Base-by-base conservation (phyloP, 2,888 invertebrate species). In the Brachyptera putata region DNA sequence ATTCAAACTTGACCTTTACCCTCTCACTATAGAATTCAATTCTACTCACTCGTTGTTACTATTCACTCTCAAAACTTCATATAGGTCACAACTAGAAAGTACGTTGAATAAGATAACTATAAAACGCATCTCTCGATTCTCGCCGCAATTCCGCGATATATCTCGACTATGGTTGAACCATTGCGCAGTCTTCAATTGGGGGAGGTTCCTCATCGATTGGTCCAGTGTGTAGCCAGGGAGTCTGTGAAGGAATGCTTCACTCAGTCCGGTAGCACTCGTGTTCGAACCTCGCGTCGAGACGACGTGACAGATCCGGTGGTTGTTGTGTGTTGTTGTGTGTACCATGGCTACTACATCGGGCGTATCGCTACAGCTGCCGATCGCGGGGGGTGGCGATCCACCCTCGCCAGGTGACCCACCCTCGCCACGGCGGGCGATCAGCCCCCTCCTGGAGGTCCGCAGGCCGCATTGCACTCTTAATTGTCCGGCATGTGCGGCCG, bases 391-490 rank as follows among this genome's bases (percentile, higher is more conserved):
- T n/a, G 18, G 22, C 13, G 41, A 24, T 36, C 16, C 37, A 18
- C 5, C 50, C 9, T n/a, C 21, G 57, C 30, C 58, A 37, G 58
- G 36, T 24, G 56, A 50, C 21, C 57, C 57, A 11, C 57, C 60
- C 50, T 58, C 58, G 7, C 56, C 60, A 36, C 76, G 85, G 67
- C 78, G 86, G 66, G 84, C 86, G 7, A 82, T 86, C 64, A 86
- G 86, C 67, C 86, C 86, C 1, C 76, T 86, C 63, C 77, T 86
- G 61, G 86, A 86, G 75, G 83, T 85, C 68, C 78, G 85, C 36
- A 76, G 86, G 55, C 86, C 86, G 18, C 84, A 85, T 71, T 87
- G 87, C 75, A 87, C 86, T 1, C 79, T 87, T 57, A 86, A 86
- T 68, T 87, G 87, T 70, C 84, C 85, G 70, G 80, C 84, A 69